Conservation (phyloP, 2,888 invertebrate genomes). For the Plebejus argus region DNA sequence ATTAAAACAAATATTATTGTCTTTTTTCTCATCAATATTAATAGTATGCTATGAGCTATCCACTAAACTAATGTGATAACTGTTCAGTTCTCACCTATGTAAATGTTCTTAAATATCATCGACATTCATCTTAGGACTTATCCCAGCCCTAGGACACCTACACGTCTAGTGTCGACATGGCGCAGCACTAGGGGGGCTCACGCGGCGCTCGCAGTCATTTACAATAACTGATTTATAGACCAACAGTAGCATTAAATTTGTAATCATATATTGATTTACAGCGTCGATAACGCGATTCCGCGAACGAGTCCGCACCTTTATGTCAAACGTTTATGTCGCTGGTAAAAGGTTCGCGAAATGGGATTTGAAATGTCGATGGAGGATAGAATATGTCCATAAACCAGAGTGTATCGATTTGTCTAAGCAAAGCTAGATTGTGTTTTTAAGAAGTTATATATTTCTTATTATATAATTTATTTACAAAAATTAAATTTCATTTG, state of each 20-base stretch:
- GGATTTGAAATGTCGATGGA: neutral
- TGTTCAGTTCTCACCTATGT: too few relatives aligned
- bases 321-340: slow-evolving; percentile 2
- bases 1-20: too few relatives aligned
- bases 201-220: slow-evolving; percentile 77
- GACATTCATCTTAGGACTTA: neutral
- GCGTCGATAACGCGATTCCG: slow-evolving; percentile 73
- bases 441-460: too few relatives aligned
- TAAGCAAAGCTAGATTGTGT: neutral
- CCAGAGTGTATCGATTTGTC: neutral
- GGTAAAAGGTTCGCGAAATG: neutral
- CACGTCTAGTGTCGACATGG: slow-evolving; percentile 67
- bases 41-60: too few relatives aligned
- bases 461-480: too few relatives aligned
- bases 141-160: slow-evolving; percentile 42
- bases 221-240: slow-evolving; percentile 78
- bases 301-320: slow-evolving; percentile 36
- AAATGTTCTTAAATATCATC: neutral
- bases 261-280: slow-evolving; percentile 81
- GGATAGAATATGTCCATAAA: neutral
- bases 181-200: slow-evolving; percentile 79
- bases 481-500: too few relatives aligned
- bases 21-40: too few relatives aligned
- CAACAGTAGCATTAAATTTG: slow-evolving; percentile 81
- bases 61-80: too few relatives aligned